Evolutionary conservation across 2,797 vertebrate species (phyloP).

Genomic region (Rhabdophis nuchalis): DNA sequence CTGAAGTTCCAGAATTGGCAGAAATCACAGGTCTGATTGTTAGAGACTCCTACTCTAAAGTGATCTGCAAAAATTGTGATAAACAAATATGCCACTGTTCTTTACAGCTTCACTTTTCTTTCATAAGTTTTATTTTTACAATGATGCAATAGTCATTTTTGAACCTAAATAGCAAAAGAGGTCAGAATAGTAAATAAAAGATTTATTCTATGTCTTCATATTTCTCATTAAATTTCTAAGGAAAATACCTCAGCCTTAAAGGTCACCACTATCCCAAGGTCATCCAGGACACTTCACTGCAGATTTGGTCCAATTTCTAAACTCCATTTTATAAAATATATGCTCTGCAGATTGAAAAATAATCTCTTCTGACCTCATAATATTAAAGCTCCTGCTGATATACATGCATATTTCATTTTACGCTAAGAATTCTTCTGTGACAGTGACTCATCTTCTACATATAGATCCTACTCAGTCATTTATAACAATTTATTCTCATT

Average conservation of each 20-base stretch:
- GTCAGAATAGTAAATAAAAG: neutral
- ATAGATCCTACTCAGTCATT: conserved; percentile 35
- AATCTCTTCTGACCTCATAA: neutral
- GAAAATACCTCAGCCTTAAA: neutral
- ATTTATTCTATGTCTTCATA: neutral
- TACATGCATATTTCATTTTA: conserved; percentile 39
- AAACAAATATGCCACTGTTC: neutral
- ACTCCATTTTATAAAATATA: neutral
- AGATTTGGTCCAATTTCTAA: neutral
- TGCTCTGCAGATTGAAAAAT: neutral
- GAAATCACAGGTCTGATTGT: neutral
- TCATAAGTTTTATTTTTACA: neutral
- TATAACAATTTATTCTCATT: conserved; percentile 11
- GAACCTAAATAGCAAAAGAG: neutral
- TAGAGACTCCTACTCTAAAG: neutral
- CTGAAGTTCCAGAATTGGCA: neutral
- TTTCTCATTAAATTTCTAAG: neutral
- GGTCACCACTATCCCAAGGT: neutral
- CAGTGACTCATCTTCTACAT: conserved; percentile 29
- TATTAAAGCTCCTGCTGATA: neutral
- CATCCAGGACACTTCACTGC: neutral
- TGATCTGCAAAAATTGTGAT: neutral
- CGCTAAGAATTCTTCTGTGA: conserved; percentile 29
- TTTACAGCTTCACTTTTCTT: neutral
- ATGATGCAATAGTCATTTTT: neutral